These are phyloP conservation scores for Zingel zingel DNA, from an alignment of 2,113 vertebrate species.

Conservation along the genomic window DNA sequence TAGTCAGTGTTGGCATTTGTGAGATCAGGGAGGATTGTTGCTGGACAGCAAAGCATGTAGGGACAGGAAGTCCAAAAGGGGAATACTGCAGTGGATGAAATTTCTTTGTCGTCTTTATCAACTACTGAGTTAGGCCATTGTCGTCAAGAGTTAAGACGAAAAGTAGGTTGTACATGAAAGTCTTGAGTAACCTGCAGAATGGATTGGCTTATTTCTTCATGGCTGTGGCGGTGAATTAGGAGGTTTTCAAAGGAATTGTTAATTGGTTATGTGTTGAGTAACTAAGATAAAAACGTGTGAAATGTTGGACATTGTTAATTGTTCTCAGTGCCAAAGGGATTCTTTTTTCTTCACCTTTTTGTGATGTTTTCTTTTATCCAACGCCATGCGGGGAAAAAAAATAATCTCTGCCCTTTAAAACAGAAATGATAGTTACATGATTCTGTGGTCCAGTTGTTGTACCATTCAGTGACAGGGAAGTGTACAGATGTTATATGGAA, in stretches of 20 bases:
- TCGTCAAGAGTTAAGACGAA: constrained; percentile 43
- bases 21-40: constrained; percentile 87
- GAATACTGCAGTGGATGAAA: constrained; percentile 66
- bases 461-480: constrained; percentile 52
- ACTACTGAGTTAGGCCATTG: constrained; percentile 82
- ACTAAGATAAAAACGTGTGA: not conserved
- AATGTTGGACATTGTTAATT: not conserved
- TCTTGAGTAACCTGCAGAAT: constrained; percentile 8
- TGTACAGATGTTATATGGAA: constrained; percentile 64
- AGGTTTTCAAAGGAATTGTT: constrained; percentile 26
- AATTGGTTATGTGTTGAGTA: constrained; percentile 5
- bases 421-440: constrained; percentile 11
- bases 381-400: not conserved
- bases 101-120: constrained; percentile 73
- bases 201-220: constrained; percentile 52
- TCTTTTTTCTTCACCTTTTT: constrained; percentile 25
- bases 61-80: constrained; percentile 56
- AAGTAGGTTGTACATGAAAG: constrained; percentile 33
- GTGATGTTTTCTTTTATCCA: constrained; percentile 18
- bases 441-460: constrained; percentile 33
- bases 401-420: not conserved
- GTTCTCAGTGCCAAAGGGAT: not conserved
- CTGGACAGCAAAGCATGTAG: constrained; percentile 86
- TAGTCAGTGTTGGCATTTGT: constrained; percentile 61
- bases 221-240: constrained; percentile 19